phyloP scores from a whole-genome alignment of 2,888 invertebrate species.

The Pachycephus smyrnensis region DNA sequence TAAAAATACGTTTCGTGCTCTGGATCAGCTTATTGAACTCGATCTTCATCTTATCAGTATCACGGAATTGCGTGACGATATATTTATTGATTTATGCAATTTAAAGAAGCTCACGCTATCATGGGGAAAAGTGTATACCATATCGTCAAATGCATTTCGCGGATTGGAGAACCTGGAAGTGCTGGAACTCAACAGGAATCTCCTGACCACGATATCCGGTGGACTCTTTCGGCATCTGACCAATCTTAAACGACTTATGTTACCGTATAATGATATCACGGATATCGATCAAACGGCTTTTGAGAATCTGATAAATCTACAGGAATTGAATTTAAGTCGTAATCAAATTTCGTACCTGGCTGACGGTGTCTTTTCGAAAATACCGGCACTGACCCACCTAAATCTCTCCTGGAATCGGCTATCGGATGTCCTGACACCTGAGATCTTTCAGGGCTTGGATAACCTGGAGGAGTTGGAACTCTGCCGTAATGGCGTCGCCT shows the following conservation, averaged over 20 bases:
- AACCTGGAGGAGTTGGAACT: slow-evolving; percentile 19
- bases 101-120: slow-evolving; percentile 12
- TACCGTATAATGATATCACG: not conserved
- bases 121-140: not conserved
- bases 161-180: not conserved
- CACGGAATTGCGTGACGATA: slow-evolving; percentile 13
- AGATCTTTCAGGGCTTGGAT: slow-evolving; percentile 12
- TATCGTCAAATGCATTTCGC: not conserved
- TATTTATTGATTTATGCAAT: slow-evolving; percentile 8
- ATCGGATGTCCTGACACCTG: slow-evolving; percentile 12
- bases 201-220: not conserved
- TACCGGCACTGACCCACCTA: slow-evolving; percentile 14
- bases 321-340: not conserved
- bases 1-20: slow-evolving; percentile 1
- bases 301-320: not conserved
- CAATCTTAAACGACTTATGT: not conserved
- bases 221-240: not conserved
- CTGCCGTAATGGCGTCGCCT: slow-evolving; percentile 14
- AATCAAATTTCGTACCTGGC: slow-evolving; percentile 18
- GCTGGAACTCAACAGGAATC: not conserved
- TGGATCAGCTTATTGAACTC: slow-evolving; percentile 9
- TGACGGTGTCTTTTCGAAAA: slow-evolving; percentile 5
- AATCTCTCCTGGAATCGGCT: slow-evolving; percentile 21
- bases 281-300: not conserved
- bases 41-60: slow-evolving; percentile 18